Conservation (phyloP, 2,797 vertebrate genomes). For the Garrulus glandarius region DNA sequence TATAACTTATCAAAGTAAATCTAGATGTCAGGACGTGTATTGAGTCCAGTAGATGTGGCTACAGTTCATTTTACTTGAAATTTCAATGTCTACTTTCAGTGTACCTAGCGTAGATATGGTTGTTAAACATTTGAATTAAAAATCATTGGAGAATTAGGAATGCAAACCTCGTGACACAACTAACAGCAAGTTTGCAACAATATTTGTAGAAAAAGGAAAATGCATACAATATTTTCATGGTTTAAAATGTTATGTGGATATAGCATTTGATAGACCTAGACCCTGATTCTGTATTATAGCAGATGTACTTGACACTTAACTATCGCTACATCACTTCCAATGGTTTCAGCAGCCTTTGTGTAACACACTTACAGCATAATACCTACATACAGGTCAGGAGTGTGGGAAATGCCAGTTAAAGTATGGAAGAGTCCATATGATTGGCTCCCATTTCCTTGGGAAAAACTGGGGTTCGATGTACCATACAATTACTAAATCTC, state of each 20-base stretch:
- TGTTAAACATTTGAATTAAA: conserved; percentile 62
- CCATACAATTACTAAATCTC: background rate
- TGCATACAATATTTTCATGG: conserved; percentile 40
- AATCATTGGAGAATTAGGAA: conserved; percentile 49
- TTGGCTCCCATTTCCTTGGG: background rate
- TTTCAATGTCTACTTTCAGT: conserved; percentile 76
- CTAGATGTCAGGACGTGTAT: conserved; percentile 73
- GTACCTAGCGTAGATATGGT: conserved; percentile 72
- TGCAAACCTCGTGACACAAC: conserved; percentile 51
- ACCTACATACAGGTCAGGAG: background rate
- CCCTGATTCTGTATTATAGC: conserved; percentile 66
- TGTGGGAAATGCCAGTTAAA: background rate
- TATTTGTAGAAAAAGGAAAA: conserved; percentile 58
- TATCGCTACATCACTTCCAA: conserved; percentile 26
- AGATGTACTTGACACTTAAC: conserved; percentile 44
- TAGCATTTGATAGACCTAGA: conserved; percentile 69
- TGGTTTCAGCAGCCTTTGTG: conserved; percentile 57
- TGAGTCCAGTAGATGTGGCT: conserved; percentile 75
- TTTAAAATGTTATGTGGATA: conserved; percentile 66
- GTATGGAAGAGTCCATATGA: background rate
- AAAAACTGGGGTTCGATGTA: background rate
- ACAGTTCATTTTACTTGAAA: conserved; percentile 82
- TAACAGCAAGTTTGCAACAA: conserved; percentile 56
- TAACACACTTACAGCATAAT: conserved; percentile 35
- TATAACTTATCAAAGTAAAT: conserved; percentile 80